Base-by-base conservation (phyloP, 2,113 vertebrate genomes). In the Puffinus mauretanicus region DNA sequence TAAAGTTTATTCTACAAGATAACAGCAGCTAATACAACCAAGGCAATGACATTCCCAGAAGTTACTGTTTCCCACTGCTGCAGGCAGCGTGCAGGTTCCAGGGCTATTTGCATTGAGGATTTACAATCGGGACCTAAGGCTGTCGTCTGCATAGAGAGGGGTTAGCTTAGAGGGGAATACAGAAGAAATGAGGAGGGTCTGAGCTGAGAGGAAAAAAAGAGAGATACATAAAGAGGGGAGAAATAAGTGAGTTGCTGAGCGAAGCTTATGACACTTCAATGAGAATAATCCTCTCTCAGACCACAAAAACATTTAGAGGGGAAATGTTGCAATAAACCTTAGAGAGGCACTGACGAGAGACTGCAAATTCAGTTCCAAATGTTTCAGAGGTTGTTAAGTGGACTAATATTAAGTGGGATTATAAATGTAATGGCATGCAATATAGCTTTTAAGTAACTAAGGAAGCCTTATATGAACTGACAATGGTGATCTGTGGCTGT, bases 331-430 rank as follows among this genome's bases (percentile, higher is more conserved):
- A 87, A 85, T 93, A 97, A 96, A 92, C 72, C n/a, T 87, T 78
- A 83, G 52, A 94, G 51, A 80, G 34, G 38, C 61, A 87, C 27
- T 88, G 80, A 82, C 42, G 49, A 88, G 52, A 96, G 80, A 69
- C 42, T 88, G 57, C 52, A 96, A 93, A 96, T 95, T 96, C 65
- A 75, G 52, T 94, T 93, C 66, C 65, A 79, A 95, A 95, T 91
- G 36, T 95, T 94, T 67, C 72, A 93, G 52, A 91, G 80, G 40
- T 96, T 97, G 40, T 96, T 97, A 93, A 83, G 78, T 96, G 78
- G 88, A 90, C 81, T 25, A 77, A 85, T 86, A 93, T 93, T 73
- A 87, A 91, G 88, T 73, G 78, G 52, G 47, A 72, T 27, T 95
- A 78, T 72, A 94, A 96, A 94, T 86, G 88, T 91, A 94, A 94